phyloP scores from a whole-genome alignment of 2,113 vertebrate genomes.

The Meriones unguiculatus region DNA sequence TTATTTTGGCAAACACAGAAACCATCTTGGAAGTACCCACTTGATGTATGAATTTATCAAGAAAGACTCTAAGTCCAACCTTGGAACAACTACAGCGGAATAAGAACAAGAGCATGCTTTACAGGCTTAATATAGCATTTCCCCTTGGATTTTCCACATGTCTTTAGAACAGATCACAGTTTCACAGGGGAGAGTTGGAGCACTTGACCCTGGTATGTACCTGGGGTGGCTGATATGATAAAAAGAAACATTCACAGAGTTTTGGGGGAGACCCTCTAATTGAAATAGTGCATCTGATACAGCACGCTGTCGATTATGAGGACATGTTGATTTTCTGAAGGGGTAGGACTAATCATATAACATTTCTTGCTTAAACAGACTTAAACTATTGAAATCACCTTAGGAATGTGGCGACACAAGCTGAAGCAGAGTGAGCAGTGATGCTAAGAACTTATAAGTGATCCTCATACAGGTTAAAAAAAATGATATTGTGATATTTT shows the following conservation, averaged over 20 bases:
- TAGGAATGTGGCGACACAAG: neutral
- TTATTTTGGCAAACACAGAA: neutral
- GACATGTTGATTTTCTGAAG: neutral
- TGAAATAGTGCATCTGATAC: neutral
- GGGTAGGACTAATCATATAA: neutral
- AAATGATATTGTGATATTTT: neutral
- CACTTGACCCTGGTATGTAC: neutral
- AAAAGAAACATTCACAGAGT: neutral
- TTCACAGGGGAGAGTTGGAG: neutral
- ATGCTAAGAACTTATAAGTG: neutral
- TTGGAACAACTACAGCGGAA: neutral
- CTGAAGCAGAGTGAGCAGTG: neutral
- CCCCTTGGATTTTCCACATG: neutral
- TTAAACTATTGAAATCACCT: neutral
- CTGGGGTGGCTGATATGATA: neutral
- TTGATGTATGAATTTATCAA: neutral
- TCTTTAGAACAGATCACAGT: neutral
- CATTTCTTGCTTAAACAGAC: conserved; percentile 13
- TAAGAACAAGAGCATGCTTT: neutral
- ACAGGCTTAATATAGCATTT: neutral
- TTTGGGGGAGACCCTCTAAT: neutral
- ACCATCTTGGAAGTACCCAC: neutral
- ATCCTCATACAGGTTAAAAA: neutral
- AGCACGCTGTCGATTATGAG: neutral
- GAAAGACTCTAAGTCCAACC: neutral